Percentiles rank a stretch among this genome's conserved stretches.
These are phyloP conservation scores for Pogonus chalceus DNA, from an alignment of 1,140 invertebrate genomes.

Conservation along the genomic window DNA sequence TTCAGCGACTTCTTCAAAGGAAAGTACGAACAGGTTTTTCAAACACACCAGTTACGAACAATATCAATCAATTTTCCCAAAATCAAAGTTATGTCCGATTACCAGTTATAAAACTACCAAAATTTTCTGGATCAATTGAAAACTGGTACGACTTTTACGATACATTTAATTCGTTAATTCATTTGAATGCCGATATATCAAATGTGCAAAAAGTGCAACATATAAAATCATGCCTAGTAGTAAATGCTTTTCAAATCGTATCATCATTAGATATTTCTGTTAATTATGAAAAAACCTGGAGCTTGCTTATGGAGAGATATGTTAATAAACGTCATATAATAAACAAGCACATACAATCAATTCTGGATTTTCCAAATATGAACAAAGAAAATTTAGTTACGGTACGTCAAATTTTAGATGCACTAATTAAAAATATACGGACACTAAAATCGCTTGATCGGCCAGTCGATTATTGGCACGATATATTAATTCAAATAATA, in stretches of 20 bases:
- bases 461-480: conserved; percentile 20
- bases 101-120: conserved; percentile 23
- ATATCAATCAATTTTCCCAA: too few relatives aligned
- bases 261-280: conserved; percentile 22
- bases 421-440: conserved; percentile 24
- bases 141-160: conserved; percentile 27
- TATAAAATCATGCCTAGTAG: conserved; percentile 22
- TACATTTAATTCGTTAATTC: conserved; percentile 25
- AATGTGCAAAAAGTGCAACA: conserved; percentile 27
- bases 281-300: conserved; percentile 31
- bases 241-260: conserved; percentile 25
- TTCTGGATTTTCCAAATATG: conserved; percentile 19
- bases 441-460: too few relatives aligned
- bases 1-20: too few relatives aligned
- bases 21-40: too few relatives aligned
- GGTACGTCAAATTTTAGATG: conserved; percentile 29
- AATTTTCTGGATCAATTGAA: conserved; percentile 27
- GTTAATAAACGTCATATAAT: conserved; percentile 30
- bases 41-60: too few relatives aligned
- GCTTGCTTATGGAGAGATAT: conserved; percentile 28
- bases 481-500: too few relatives aligned
- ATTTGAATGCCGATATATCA: conserved; percentile 19
- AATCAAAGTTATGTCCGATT: too few relatives aligned
- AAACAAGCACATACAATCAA: conserved; percentile 28
- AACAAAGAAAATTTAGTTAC: conserved; percentile 16